Conservation (phyloP, 2,888 invertebrate species). For the Sarcophaga rosellei region DNA sequence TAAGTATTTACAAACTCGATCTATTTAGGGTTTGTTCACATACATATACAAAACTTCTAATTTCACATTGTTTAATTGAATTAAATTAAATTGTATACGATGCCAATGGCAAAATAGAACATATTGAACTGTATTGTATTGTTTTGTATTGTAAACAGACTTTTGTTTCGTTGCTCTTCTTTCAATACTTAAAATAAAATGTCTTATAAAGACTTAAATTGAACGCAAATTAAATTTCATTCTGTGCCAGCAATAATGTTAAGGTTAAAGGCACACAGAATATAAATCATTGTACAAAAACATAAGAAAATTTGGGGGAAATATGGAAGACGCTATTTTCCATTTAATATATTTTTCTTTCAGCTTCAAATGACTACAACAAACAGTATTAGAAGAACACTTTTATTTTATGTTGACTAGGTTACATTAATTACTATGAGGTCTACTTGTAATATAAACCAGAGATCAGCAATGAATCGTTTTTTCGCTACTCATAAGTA, state of each 20-base stretch:
- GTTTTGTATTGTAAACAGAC: too few relatives aligned
- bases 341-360: too few relatives aligned
- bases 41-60: conserved; percentile 15
- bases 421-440: too few relatives aligned
- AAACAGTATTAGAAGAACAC: too few relatives aligned
- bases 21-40: conserved; percentile 6
- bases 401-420: too few relatives aligned
- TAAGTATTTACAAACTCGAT: background rate
- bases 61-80: background rate
- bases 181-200: too few relatives aligned
- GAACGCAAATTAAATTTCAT: conserved; percentile 17
- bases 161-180: too few relatives aligned
- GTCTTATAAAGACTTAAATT: background rate
- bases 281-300: conserved; percentile 2
- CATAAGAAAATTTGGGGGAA: conserved; percentile 12
- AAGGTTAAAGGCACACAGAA: conserved; percentile 38
- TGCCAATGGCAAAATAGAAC: conserved; percentile 7
- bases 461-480: too few relatives aligned
- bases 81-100: conserved; percentile 11
- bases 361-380: too few relatives aligned
- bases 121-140: background rate
- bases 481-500: too few relatives aligned
- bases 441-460: too few relatives aligned
- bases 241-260: conserved; percentile 33
- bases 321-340: background rate